Percentiles rank a stretch among this genome's conserved stretches.
phyloP scores from a whole-genome alignment of 2,113 vertebrate species.

The Mesoclemmys tuberculata region DNA sequence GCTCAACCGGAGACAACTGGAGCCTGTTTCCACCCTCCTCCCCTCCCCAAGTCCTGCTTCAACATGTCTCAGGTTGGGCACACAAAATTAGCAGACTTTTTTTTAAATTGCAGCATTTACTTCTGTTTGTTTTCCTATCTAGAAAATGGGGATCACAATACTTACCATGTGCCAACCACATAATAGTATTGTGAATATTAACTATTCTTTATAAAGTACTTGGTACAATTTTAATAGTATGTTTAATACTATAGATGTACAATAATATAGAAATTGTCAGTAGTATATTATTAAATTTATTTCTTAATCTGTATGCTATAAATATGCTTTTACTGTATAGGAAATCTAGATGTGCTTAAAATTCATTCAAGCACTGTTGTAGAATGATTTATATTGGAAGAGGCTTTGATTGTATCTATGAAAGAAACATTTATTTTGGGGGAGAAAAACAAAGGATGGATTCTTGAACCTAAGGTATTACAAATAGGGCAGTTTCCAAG shows the following conservation, averaged over 20 bases:
- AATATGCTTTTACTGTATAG: neutral
- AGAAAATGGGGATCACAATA: neutral
- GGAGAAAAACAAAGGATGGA: neutral
- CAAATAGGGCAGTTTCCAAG: neutral
- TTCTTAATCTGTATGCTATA: neutral
- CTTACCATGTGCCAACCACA: neutral
- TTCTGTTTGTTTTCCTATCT: neutral
- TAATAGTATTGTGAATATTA: neutral
- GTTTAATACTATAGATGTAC: neutral
- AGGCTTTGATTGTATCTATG: conserved; percentile 1
- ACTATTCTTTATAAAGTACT: neutral
- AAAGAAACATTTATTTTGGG: neutral
- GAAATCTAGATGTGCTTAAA: neutral
- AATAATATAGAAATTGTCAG: neutral
- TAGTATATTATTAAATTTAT: neutral
- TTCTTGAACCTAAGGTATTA: neutral
- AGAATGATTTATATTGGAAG: neutral
- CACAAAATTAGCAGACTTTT: neutral
- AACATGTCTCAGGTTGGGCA: neutral
- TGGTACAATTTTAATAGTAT: neutral
- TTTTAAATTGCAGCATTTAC: neutral
- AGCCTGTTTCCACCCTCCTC: neutral
- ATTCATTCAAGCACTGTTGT: neutral
- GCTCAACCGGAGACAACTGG: neutral
- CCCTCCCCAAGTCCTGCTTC: neutral